Evolutionary conservation across 2,888 invertebrate genomes (phyloP).

Genomic region (Trichogramma dendrolimi): DNA sequence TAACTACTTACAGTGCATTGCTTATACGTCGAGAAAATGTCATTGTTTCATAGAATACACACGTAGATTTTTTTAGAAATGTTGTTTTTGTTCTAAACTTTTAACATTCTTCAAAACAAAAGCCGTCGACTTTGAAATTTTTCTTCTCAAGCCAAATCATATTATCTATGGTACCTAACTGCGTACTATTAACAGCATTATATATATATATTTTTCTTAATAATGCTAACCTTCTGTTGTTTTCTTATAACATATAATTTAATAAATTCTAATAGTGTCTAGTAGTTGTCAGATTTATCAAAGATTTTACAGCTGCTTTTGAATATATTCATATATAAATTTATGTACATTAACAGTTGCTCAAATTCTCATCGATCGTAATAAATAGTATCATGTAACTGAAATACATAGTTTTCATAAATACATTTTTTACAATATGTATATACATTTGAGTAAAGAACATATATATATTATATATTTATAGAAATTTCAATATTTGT

Average conservation of each 20-base stretch:
- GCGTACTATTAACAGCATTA: neutral
- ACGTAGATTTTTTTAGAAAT: slow-evolving; percentile 18
- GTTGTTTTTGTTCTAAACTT: slow-evolving; percentile 11
- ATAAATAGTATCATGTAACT: too few relatives aligned
- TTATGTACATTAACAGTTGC: too few relatives aligned
- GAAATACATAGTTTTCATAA: slow-evolving; percentile 6
- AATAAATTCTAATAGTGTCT: slow-evolving; percentile 1
- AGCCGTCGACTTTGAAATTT: too few relatives aligned
- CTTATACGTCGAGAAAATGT: slow-evolving; percentile 24
- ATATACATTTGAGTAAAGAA: slow-evolving; percentile 8
- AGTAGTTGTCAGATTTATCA: slow-evolving; percentile 12
- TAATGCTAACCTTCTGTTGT: slow-evolving; percentile 18
- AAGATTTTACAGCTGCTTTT: slow-evolving; percentile 22
- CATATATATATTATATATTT: slow-evolving; percentile 18
- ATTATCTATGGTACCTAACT: too few relatives aligned
- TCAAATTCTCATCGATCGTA: too few relatives aligned
- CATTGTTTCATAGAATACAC: slow-evolving; percentile 23
- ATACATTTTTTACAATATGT: slow-evolving; percentile 26
- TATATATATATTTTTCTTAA: slow-evolving; percentile 16
- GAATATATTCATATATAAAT: too few relatives aligned
- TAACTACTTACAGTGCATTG: slow-evolving; percentile 26
- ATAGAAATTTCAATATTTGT: slow-evolving; percentile 23
- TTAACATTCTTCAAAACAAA: neutral
- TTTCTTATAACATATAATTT: slow-evolving; percentile 6
- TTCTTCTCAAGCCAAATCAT: too few relatives aligned